These are phyloP conservation scores for Alligator sinensis DNA, from an alignment of 2,113 vertebrate genomes.

Conservation along the genomic window DNA sequence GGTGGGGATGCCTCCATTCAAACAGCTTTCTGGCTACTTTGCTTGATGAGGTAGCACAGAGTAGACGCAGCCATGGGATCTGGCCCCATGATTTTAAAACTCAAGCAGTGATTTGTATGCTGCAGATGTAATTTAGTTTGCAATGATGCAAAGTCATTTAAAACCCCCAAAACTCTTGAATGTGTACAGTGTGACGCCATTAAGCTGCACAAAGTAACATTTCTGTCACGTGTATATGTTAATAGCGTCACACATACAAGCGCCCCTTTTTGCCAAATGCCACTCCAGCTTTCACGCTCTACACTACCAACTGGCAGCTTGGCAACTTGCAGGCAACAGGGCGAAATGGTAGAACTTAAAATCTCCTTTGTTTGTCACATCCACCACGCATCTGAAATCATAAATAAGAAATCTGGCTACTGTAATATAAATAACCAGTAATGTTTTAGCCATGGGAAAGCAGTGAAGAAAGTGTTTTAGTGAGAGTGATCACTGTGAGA, in stretches of 20 bases:
- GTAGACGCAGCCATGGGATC: neutral
- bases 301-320: neutral
- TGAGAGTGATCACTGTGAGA: neutral
- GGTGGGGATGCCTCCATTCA: neutral
- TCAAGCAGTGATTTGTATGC: too few species aligned
- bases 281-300: neutral
- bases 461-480: accelerated
- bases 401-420: neutral
- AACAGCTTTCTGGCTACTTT: neutral
- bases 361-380: neutral
- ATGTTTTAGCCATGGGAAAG: neutral
- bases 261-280: neutral
- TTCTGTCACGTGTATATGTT: too few species aligned
- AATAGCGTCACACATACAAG: too few species aligned
- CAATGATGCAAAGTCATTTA: too few species aligned
- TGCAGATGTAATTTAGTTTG: too few species aligned
- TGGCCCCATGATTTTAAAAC: neutral
- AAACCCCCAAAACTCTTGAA: too few species aligned
- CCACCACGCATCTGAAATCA: neutral
- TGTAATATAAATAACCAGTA: neutral
- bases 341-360: accelerated
- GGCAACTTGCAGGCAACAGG: neutral
- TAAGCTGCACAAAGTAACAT: too few species aligned
- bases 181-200: too few species aligned
- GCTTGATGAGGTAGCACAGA: neutral